Evolutionary conservation across 1,140 invertebrate genomes (phyloP), one percentile per base, ranked within the genome.

Genomic region (Eriocheir sinensis): DNA sequence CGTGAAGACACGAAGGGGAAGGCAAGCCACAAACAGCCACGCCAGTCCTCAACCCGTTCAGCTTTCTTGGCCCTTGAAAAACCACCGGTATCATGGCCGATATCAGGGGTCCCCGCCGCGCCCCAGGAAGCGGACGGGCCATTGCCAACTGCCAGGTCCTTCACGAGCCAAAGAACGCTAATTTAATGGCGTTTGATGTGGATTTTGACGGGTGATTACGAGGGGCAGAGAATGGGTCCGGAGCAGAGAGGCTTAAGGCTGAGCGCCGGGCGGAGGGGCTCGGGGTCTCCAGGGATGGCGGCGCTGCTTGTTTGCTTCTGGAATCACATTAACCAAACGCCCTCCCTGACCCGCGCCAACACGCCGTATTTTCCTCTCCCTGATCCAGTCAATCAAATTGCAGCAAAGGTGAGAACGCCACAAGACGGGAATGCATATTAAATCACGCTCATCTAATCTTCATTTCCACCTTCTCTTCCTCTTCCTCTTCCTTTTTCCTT

Each of bases 111-210:
- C 38, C 89, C 93, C 89, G 79, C 53, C 27, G 36, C 21, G 34
- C 40, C 32, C 36, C 85, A 89, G 48, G 83, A 89, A 72, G 53
- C 85, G 44, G 30, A n/a, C 88, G 38, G 79, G 41, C 81, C 89
- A 30, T 41, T 72, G 72, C 94, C 89, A 80, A 86, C 94, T 91
- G 89, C 81, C 89, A 32, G 32, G 48, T 41, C 90, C 90, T 94
- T 83, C 48, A 60, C 32, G 30, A n/a, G 30, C 89, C 89, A 94
- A 94, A 94, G 89, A 94, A 91, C 94, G 83, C 94, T 94, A 94
- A 94, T 94, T 94, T 94, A 92, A 94, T 92, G 94, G 94, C 41
- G 89, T 94, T 94, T 94, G 94, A 94, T 94, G 89, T 94, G 81
- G 94, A 92, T 91, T 94, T 86, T 86, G 89, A 27, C 38, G 80